Percentiles rank a stretch among this genome's conserved stretches.
phyloP scores from a whole-genome alignment of 2,113 vertebrate species.

The Zosterops japonicus region DNA sequence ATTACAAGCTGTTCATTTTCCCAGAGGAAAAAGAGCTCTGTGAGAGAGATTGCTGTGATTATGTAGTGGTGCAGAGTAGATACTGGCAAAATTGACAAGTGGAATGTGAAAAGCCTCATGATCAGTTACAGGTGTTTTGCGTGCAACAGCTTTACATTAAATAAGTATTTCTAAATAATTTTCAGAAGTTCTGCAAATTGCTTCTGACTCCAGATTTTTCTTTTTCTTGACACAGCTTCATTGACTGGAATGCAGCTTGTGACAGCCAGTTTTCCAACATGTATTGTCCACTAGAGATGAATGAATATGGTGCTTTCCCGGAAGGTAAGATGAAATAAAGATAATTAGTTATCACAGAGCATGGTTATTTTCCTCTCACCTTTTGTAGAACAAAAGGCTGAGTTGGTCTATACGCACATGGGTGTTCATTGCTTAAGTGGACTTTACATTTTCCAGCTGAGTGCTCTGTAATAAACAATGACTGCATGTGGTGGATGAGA shows the following conservation, averaged over 20 bases:
- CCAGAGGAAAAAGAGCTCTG: neutral
- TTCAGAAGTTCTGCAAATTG: neutral
- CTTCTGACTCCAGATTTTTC: constrained; percentile 13
- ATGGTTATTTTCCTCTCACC: neutral
- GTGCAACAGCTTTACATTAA: neutral
- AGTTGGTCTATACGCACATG: neutral
- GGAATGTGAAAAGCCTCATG: neutral
- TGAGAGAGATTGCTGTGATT: neutral
- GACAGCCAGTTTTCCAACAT: constrained; percentile 77
- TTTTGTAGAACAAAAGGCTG: neutral
- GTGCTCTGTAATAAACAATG: constrained; percentile 7
- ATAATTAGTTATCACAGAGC: neutral
- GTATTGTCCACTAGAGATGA: constrained; percentile 78
- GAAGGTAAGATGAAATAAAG: constrained; percentile 71
- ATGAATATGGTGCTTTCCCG: constrained; percentile 74
- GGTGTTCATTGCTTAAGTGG: neutral
- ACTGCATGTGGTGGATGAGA: neutral
- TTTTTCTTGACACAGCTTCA: constrained; percentile 64
- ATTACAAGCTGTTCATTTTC: neutral
- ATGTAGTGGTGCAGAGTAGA: neutral
- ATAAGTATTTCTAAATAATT: neutral
- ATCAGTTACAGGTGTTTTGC: neutral
- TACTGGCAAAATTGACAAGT: neutral
- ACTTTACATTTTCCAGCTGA: neutral
- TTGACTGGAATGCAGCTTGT: constrained; percentile 77